Evolutionary conservation across 1,140 invertebrate species (phyloP), one percentile per base, ranked within the genome.

Genomic region (Dendroctonus ponderosae): DNA sequence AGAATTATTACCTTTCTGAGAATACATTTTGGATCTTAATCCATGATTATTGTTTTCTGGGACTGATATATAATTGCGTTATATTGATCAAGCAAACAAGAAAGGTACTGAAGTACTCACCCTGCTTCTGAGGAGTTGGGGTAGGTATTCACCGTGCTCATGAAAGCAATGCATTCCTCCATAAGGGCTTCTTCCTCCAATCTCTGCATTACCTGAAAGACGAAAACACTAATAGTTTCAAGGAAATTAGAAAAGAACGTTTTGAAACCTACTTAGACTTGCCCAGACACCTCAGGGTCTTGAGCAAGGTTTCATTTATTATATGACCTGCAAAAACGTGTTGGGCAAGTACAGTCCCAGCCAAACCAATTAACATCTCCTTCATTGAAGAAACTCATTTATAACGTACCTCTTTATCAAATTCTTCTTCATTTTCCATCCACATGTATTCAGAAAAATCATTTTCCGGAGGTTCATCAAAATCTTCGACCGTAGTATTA

Each of bases 371-470:
- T 26, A 26, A 26, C 26, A 26, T 26, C 26, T 26, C 26, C 26
- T 26, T 26, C 3, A 26, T 26, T 26, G 26, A 26, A 26, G 26
- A 26, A 26, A 26, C 26, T 2, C 26, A 26, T 26, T 26, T 26
- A 8, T 0, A 4, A 44, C 49, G 14, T n/a, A 92, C 91, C 83
- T 92, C 88, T 77, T 90, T 90, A 75, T 94, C 91, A 77, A 93
- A 94, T 74, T 93, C 91, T 74, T 93, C 91, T 77, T 92, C 90
- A 75, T 94, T 89, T 76, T 93, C 92, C 91, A 94, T 93, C 92
- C 91, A 94, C 82, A 93, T 84, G 72, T 92, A 94, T 71, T 94
- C 92, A 0, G 89, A 90, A 78, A 93, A 94, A 78, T 93, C 91
- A 54, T 84, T 86, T 71, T 87, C 84, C 44, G 80, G 78, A 15